These are phyloP conservation scores for Papilio gigon DNA, from an alignment of 2,888 invertebrate genomes.

Conservation along the genomic window DNA sequence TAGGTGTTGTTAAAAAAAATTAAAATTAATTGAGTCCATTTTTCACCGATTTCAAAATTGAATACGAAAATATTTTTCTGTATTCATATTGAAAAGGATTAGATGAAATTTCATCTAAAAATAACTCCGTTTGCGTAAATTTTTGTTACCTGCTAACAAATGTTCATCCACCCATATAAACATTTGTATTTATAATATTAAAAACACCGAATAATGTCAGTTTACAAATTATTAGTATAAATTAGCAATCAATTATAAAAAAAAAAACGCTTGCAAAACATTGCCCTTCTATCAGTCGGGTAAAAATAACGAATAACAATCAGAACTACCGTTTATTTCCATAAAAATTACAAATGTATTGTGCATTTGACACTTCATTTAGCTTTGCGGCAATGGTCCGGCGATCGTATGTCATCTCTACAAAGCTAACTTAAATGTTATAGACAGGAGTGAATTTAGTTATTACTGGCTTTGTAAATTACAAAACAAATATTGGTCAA, in stretches of 20 bases:
- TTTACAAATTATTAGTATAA: no score
- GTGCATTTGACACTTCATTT: constrained; percentile 8
- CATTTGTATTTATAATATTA: no score
- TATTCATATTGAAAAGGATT: background rate
- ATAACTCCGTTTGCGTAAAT: no score
- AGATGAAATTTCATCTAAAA: no score
- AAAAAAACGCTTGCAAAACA: no score
- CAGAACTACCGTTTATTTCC: background rate
- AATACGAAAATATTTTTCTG: background rate
- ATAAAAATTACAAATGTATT: background rate
- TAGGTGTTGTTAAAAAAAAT: background rate
- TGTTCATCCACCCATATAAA: no score
- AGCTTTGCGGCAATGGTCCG: background rate
- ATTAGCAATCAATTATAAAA: no score
- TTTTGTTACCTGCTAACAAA: no score
- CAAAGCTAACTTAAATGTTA: background rate
- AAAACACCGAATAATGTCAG: no score
- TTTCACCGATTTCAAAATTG: background rate
- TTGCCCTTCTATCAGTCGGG: background rate
- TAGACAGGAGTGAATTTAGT: background rate
- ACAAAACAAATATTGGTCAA: background rate
- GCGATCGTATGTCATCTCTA: background rate
- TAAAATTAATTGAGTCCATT: background rate
- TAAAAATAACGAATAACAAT: constrained; percentile 9
- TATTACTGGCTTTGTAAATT: background rate